Evolutionary conservation across 1,140 invertebrate genomes (phyloP).

Genomic region (Neoseiulus cucumeris): DNA sequence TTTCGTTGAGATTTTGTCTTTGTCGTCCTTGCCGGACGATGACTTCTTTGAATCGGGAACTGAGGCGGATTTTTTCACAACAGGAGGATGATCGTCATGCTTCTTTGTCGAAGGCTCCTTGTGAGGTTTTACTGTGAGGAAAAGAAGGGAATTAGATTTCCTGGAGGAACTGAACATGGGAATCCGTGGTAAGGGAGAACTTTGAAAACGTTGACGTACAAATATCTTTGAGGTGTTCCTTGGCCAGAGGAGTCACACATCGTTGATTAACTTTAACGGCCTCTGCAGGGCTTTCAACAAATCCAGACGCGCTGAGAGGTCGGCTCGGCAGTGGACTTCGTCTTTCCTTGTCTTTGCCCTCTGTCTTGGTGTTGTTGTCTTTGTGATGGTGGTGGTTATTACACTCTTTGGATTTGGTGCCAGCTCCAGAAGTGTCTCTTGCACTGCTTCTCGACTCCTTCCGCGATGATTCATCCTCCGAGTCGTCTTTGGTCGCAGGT

Average conservation of each 20-base stretch:
- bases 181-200: no score
- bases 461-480: no score
- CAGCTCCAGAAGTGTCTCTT: no score
- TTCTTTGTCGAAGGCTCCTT: slow-evolving; percentile 11
- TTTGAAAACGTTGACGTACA: not conserved
- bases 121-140: not conserved
- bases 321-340: not conserved
- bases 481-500: no score
- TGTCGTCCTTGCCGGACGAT: not conserved
- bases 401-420: no score
- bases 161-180: no score
- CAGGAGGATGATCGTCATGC: slow-evolving; percentile 2
- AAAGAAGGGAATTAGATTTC: not conserved
- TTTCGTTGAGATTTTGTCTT: not conserved
- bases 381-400: no score
- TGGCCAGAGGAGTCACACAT: slow-evolving; percentile 6
- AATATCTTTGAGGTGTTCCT: slow-evolving; percentile 11
- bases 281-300: slow-evolving; percentile 11
- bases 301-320: slow-evolving; percentile 10
- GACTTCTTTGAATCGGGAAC: not conserved
- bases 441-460: no score
- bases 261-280: slow-evolving; percentile 8
- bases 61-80: not conserved
- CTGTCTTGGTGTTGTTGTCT: not conserved
- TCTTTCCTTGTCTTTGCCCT: not conserved